These are phyloP conservation scores for Drosophila quinaria DNA, from an alignment of 2,888 invertebrate genomes.

Conservation along the genomic window DNA sequence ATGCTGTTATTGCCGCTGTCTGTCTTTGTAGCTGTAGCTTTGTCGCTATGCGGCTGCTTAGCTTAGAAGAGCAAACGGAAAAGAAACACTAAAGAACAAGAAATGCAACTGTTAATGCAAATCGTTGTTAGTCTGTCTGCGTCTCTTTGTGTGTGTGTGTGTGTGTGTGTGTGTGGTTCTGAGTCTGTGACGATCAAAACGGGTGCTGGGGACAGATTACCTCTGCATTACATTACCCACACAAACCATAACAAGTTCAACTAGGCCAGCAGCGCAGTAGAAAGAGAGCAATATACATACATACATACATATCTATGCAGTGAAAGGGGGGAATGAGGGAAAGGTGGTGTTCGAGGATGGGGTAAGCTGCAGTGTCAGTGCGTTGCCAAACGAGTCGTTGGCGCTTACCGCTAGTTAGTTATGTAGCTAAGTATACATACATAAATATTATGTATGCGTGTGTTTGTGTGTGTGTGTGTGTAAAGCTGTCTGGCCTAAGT, in stretches of 20 bases:
- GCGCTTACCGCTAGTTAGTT: slow-evolving; percentile 73
- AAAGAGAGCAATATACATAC: slow-evolving; percentile 44
- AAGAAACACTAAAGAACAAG: slow-evolving; percentile 70
- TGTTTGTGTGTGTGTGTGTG: slow-evolving; percentile 9
- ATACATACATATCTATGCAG: neutral
- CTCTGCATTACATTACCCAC: slow-evolving; percentile 65
- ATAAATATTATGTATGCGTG: neutral
- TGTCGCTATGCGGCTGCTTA: slow-evolving; percentile 14
- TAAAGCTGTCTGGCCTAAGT: slow-evolving; percentile 32
- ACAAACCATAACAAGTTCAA: slow-evolving; percentile 72
- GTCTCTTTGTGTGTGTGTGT: slow-evolving; percentile 3
- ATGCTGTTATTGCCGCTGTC: slow-evolving; percentile 38
- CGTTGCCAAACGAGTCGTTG: slow-evolving; percentile 76
- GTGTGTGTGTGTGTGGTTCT: slow-evolving; percentile 15
- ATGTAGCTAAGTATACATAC: neutral
- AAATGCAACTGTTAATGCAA: slow-evolving; percentile 81
- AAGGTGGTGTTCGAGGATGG: neutral
- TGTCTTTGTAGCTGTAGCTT: neutral
- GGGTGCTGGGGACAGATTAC: slow-evolving; percentile 71
- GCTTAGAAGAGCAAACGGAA: slow-evolving; percentile 47
- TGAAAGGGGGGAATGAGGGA: neutral
- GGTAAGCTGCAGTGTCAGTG: slow-evolving; percentile 49
- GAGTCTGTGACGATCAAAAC: slow-evolving; percentile 58
- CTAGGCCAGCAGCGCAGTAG: slow-evolving; percentile 62
- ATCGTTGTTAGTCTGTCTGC: slow-evolving; percentile 49